Conservation (phyloP, 2,113 vertebrate genomes). For the Triplophysa rosa region DNA sequence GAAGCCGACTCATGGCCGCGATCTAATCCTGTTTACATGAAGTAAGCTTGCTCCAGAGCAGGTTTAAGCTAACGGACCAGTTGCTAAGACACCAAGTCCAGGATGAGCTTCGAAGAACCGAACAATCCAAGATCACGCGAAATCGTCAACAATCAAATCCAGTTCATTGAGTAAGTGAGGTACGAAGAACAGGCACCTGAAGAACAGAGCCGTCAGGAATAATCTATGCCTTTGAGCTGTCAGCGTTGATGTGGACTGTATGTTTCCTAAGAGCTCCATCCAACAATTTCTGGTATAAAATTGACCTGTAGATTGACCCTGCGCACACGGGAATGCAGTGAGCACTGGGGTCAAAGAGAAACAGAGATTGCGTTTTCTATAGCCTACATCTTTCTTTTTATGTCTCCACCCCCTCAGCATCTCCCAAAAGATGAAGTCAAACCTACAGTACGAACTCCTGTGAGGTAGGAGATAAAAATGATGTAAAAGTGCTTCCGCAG, state of each 20-base stretch:
- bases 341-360: neutral
- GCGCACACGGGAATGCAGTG: neutral
- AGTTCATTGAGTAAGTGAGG: too few species aligned
- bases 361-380: conserved; percentile 7
- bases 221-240: conserved; percentile 22
- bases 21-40: too few species aligned
- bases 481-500: neutral
- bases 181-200: neutral
- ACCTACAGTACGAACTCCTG: conserved; percentile 15
- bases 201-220: conserved; percentile 1
- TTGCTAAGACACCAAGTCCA: too few species aligned
- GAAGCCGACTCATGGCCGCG: too few species aligned
- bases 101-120: too few species aligned
- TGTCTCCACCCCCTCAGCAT: conserved; percentile 1
- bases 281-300: conserved; percentile 8
- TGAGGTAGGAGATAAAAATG: conserved; percentile 1
- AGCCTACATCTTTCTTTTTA: neutral
- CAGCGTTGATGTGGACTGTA: neutral
- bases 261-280: neutral
- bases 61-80: too few species aligned
- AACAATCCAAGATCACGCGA: too few species aligned
- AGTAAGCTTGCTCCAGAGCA: too few species aligned
- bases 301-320: neutral
- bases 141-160: too few species aligned
- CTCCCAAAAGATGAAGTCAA: neutral